Evolutionary conservation across 2,113 vertebrate genomes (phyloP), one percentile per base, ranked within the genome.

Genomic region (Oostethus manadensis): DNA sequence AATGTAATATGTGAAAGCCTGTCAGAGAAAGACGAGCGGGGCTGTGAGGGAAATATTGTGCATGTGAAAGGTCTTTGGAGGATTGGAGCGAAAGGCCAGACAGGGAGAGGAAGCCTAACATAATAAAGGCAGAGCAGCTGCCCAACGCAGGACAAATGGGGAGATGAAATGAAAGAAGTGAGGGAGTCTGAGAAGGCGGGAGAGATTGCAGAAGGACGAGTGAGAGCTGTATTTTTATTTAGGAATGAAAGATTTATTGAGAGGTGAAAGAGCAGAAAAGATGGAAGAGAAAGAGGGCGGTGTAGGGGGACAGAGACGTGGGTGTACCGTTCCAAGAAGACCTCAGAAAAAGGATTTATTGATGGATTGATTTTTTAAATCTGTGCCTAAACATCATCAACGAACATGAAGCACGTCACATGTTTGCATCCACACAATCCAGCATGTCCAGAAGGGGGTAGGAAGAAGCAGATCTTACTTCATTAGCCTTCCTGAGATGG

Each of bases 31-130:
- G 45, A 66, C 51, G 38, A 20, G 47, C n/a, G 23, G 62, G 64
- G 73, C 62, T 70, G 56, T 42, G 64, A 54, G 60, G 73, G 73
- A 54, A 68, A 74, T 80, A 77, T 73, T 80, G 76, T 78, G 70
- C 70, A 84, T 82, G 76, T 82, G 78, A 84, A 85, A 87, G 80
- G 69, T 78, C 80, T 77, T 76, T 67, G 77, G 83, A 77, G 84
- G 86, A 88, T 88, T 88, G 87, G 79, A 80, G 71, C 73, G 76
- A 88, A 88, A 88, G 85, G 86, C 78, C 84, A 88, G 80, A 73
- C 65, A 61, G 73, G 64, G 75, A 78, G 75, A 76, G 70, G 54
- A 71, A 67, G 62, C 0, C 17, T 68, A 73, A 75, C 69, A 79
- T 74, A 82, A 85, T 80, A 80, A 80, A 76, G 66, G 70, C 65